These are phyloP conservation scores for Maccullochella peelii DNA, from an alignment of 2,113 vertebrate species.

Conservation along the genomic window DNA sequence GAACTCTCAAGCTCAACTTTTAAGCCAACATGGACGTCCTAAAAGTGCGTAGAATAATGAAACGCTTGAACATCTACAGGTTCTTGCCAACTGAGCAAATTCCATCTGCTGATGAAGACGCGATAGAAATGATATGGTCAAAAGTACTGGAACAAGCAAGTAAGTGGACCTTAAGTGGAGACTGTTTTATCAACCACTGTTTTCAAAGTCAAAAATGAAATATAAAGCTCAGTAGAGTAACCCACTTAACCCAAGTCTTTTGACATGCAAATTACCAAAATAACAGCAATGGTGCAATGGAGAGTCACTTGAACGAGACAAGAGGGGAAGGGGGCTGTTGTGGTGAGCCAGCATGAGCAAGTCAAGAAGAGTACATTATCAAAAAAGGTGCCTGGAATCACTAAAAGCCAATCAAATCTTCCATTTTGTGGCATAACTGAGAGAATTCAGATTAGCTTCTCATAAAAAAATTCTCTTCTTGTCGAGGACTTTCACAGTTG, in stretches of 20 bases:
- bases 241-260: background rate
- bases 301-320: background rate
- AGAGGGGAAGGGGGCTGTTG: background rate
- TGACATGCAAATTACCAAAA: too few relatives aligned
- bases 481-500: background rate
- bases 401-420: background rate
- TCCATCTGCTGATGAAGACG: background rate
- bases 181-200: too few relatives aligned
- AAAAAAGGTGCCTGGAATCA: background rate
- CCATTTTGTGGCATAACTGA: background rate
- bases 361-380: background rate
- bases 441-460: background rate
- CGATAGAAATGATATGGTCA: rapidly evolving
- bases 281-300: background rate
- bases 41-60: background rate
- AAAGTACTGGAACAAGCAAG: background rate
- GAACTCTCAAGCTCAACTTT: background rate
- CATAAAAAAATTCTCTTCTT: background rate
- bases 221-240: background rate
- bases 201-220: too few relatives aligned
- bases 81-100: too few relatives aligned
- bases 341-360: background rate
- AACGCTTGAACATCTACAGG: background rate
- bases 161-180: too few relatives aligned
- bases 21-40: background rate